Base-by-base conservation (phyloP, 2,797 vertebrate genomes). In the Spea hammondii region DNA sequence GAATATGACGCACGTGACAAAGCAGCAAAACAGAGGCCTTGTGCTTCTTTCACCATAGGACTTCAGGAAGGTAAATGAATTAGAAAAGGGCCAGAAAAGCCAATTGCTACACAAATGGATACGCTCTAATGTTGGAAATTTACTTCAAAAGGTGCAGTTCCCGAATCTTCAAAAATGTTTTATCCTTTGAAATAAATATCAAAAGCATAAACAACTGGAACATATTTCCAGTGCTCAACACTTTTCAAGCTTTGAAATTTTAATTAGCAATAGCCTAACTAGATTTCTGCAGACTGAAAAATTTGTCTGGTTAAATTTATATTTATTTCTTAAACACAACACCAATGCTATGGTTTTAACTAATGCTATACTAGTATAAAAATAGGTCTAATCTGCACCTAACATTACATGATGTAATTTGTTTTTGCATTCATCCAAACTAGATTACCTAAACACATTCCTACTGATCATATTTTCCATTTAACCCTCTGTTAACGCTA, bases 111-210 rank as follows among this genome's bases (percentile, higher is more conserved):
- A 72, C 48, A 8, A 66, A 49, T 71, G 65, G 53, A 50, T 60
- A 62, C 62, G 72, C 72, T 74, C 32, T 48, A 72, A 67, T 67
- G 74, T 77, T 76, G 67, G 54, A 77, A 53, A 57, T 59, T 71
- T 77, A 72, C 68, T 72, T 81, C 79, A 81, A 81, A 76, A 77
- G 68, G 44, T 59, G 50, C 74, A 76, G 69, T 51, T 76, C 64
- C 55, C 32, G 48, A 67, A 64, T 8, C 74, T 68, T 81, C 79
- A 81, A 81, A 79, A 54, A 77, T 8, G 4, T 60, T 55, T 54
- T 46, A 54, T 8, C 51, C 68, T 80, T 76, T 80, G 73, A 80
- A 81, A 81, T 32, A 66, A 6, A 48, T 66, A 51, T 76, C 68
- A 65, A 80, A 72, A 50, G 59, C 13, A 12, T 62, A 75, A 65